Evolutionary conservation across 2,888 invertebrate genomes (phyloP).

Genomic region (Cephus sareptanus): DNA sequence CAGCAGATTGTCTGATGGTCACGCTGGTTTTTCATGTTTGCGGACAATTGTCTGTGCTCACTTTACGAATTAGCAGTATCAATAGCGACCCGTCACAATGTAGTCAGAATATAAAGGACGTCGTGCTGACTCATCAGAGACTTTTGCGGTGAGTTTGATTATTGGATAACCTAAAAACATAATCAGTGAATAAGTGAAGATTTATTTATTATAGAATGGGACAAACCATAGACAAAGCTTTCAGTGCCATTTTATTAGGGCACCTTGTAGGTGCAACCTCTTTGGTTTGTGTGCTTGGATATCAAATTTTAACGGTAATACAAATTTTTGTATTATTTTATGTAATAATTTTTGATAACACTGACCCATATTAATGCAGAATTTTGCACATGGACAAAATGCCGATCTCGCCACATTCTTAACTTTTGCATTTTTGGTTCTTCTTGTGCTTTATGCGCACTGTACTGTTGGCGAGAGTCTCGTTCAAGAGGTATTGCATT

Average conservation of each 20-base stretch:
- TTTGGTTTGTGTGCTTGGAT: conserved; percentile 44
- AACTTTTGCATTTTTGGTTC: conserved; percentile 44
- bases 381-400: conserved; percentile 36
- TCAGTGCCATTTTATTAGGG: conserved; percentile 35
- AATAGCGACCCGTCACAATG: conserved; percentile 28
- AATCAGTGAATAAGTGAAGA: background rate
- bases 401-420: conserved; percentile 43
- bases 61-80: conserved; percentile 40
- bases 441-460: conserved; percentile 47
- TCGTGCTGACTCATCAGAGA: conserved; percentile 40
- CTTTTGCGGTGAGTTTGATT: conserved; percentile 38
- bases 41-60: conserved; percentile 46
- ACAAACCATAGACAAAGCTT: conserved; percentile 33
- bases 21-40: conserved; percentile 49
- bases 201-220: conserved; percentile 36
- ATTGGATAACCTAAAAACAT: background rate
- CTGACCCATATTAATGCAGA: conserved; percentile 15
- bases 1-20: conserved; percentile 47
- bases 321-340: background rate
- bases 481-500: conserved; percentile 36
- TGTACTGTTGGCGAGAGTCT: conserved; percentile 50
- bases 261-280: conserved; percentile 41
- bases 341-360: conserved; percentile 7
- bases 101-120: conserved; percentile 29
- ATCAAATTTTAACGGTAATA: conserved; percentile 43